Evolutionary conservation across 1,140 invertebrate genomes (phyloP).

Genomic region (Bombus picipes): DNA sequence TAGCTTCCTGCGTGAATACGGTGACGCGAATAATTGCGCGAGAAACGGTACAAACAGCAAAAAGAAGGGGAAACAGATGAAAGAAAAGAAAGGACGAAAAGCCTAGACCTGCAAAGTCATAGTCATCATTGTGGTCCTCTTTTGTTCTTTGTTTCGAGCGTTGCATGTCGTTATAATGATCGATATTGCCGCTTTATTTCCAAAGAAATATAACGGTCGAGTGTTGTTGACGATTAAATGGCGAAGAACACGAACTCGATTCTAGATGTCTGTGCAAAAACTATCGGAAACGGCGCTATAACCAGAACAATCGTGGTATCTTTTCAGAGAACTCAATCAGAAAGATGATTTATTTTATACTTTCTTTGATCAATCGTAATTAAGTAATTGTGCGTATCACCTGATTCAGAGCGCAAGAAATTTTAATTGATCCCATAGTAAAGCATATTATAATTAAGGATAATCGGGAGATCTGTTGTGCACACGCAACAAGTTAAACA

Average conservation of each 20-base stretch:
- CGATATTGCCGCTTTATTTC: conserved; percentile 18
- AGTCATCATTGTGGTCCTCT: conserved; percentile 30
- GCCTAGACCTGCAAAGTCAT: conserved; percentile 34
- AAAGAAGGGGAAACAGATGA: background rate
- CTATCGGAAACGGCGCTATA: background rate
- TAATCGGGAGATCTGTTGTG: background rate
- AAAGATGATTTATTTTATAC: background rate
- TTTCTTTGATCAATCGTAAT: background rate
- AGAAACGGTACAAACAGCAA: conserved; percentile 18
- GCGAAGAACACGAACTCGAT: background rate
- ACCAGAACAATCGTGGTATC: background rate
- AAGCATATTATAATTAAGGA: background rate
- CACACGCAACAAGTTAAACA: background rate
- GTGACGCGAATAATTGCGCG: conserved; percentile 43
- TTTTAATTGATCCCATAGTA: background rate
- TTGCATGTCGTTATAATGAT: conserved; percentile 37
- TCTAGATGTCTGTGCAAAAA: background rate
- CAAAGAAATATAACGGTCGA: conserved; percentile 30
- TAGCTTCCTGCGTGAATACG: conserved; percentile 47
- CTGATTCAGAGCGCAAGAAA: background rate
- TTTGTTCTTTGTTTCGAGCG: conserved; percentile 46
- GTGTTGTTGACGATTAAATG: background rate
- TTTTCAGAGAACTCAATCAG: too few relatives aligned
- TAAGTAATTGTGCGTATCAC: background rate
- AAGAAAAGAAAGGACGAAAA: conserved; percentile 10